Conservation (phyloP, 2,113 vertebrate species). For the Pollimyrus isidori region DNA sequence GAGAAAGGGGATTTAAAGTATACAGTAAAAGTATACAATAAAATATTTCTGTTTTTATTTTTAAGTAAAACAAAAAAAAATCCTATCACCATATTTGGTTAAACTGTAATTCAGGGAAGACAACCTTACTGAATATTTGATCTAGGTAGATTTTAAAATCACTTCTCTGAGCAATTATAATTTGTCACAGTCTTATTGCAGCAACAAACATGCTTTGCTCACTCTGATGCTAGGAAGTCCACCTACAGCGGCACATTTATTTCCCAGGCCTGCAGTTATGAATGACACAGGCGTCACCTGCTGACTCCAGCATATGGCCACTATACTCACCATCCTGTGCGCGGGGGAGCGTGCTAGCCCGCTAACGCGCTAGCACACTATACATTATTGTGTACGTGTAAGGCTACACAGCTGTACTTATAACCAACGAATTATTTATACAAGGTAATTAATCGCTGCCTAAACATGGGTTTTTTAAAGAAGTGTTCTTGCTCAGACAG, state of each 20-base stretch:
- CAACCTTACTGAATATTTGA: not conserved
- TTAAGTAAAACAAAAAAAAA: not conserved
- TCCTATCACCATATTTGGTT: not conserved
- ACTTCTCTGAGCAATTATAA: not conserved
- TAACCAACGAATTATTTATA: not conserved
- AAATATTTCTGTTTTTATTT: not conserved
- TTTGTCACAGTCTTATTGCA: not conserved
- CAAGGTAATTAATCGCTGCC: constrained; percentile 10
- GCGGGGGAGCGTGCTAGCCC: not conserved
- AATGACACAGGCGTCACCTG: not conserved
- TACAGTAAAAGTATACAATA: not conserved
- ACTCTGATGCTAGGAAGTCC: not conserved
- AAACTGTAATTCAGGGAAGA: constrained; percentile 1
- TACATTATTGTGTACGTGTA: not conserved
- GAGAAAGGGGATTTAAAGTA: not conserved
- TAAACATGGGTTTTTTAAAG: not conserved
- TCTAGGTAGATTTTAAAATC: not conserved
- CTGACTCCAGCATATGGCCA: not conserved
- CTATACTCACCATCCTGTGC: too few species aligned
- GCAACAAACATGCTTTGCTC: not conserved
- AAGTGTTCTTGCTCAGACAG: not conserved
- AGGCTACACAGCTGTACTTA: not conserved
- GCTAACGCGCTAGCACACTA: not conserved
- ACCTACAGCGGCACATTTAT: not conserved
- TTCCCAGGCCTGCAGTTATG: not conserved